Evolutionary conservation across 1,140 invertebrate genomes (phyloP).

Genomic region (Aporrectodea caliginosa): DNA sequence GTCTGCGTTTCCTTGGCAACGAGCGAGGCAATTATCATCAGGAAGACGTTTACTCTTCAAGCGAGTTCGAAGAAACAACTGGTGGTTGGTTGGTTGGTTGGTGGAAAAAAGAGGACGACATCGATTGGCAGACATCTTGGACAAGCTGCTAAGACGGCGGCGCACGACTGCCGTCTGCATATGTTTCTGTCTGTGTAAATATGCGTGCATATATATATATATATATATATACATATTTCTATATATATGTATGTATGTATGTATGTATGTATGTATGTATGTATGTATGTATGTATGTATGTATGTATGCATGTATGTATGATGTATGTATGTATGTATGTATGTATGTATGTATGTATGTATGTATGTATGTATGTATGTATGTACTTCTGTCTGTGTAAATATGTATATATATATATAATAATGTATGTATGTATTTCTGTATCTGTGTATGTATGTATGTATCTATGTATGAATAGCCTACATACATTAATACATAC

Average conservation of each 20-base stretch:
- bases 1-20: not conserved
- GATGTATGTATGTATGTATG: too few relatives aligned
- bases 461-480: too few relatives aligned
- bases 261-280: slow-evolving; percentile 30
- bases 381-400: too few relatives aligned
- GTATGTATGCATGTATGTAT: too few relatives aligned
- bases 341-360: too few relatives aligned
- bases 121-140: not conserved
- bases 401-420: too few relatives aligned
- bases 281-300: slow-evolving; percentile 27
- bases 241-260: too few relatives aligned
- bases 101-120: not conserved
- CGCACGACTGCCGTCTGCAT: not conserved
- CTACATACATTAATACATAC: too few relatives aligned
- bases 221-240: too few relatives aligned
- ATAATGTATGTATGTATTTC: too few relatives aligned
- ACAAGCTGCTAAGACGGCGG: not conserved
- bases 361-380: too few relatives aligned
- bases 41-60: not conserved
- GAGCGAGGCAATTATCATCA: not conserved
- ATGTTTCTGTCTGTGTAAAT: slow-evolving; percentile 12
- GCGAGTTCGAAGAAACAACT: not conserved
- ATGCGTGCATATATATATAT: slow-evolving; percentile 27
- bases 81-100: not conserved
- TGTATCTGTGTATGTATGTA: too few relatives aligned